phyloP scores from a whole-genome alignment of 1,140 invertebrate species.

The Drosophila arawakana region DNA sequence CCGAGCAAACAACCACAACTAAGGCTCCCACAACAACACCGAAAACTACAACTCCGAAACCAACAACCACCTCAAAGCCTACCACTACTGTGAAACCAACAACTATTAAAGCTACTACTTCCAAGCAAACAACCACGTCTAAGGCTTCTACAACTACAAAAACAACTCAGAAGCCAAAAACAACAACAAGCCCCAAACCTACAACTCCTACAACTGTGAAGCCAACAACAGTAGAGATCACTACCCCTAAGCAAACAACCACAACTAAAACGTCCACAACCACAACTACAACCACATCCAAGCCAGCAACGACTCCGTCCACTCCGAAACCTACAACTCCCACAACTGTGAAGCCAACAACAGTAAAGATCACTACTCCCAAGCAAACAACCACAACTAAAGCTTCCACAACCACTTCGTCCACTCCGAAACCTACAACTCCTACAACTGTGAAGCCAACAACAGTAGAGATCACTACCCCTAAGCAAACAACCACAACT shows the following conservation, averaged over 20 bases:
- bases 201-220: neutral
- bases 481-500: neutral
- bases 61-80: too few species aligned
- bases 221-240: neutral
- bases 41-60: too few species aligned
- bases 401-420: slow-evolving; percentile 1
- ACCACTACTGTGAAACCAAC: too few species aligned
- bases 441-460: neutral
- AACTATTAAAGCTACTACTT: too few species aligned
- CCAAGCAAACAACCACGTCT: too few species aligned
- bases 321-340: neutral
- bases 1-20: too few species aligned
- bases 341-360: slow-evolving; percentile 1
- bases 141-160: too few species aligned
- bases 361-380: neutral
- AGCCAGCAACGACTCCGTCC: neutral
- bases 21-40: too few species aligned
- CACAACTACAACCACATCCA: neutral
- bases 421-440: neutral
- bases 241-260: neutral
- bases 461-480: slow-evolving; percentile 11
- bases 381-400: neutral
- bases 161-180: too few species aligned
- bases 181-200: too few species aligned
- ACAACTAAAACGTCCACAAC: neutral